Evolutionary conservation across 2,888 invertebrate genomes (phyloP), one percentile per base, ranked within the genome.

Genomic region (Agelastica alni): DNA sequence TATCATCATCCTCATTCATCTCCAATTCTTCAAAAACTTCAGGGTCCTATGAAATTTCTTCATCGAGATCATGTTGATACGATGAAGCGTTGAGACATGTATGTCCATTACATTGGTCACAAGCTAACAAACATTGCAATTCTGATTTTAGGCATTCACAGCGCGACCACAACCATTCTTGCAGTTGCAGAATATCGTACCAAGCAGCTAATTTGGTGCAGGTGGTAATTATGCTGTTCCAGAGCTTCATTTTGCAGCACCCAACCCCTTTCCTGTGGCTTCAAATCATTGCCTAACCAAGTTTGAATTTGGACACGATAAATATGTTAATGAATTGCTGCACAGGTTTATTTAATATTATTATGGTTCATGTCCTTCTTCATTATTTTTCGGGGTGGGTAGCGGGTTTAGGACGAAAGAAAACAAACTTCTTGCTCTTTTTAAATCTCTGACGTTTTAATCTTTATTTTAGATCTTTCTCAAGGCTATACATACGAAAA

Each of bases 321-420:
- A 22, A 22, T 22, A 22, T 5, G 22, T 5, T 22, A 22, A 7
- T 22, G 22, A 5, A 7, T 22, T 22, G 22, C 22, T 22, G 66
- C 70, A 53, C 58, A 56, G n/a, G n/a, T n/a, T n/a, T n/a, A n/a
- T n/a, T n/a, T n/a, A n/a, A n/a, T n/a, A n/a, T n/a, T n/a, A n/a
- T n/a, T n/a, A n/a, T n/a, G n/a, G n/a, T n/a, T n/a, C n/a, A n/a
- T n/a, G n/a, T n/a, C n/a, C n/a, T n/a, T n/a, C n/a, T n/a, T n/a
- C n/a, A n/a, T n/a, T n/a, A n/a, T n/a, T n/a, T n/a, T n/a, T n/a
- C n/a, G n/a, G n/a, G n/a, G n/a, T n/a, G n/a, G n/a, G n/a, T n/a
- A n/a, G n/a, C n/a, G n/a, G n/a, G n/a, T n/a, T n/a, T n/a, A n/a
- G n/a, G n/a, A n/a, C n/a, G n/a, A n/a, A n/a, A n/a, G n/a, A n/a